Evolutionary conservation across 2,888 invertebrate species (phyloP).

Genomic region (Dolomedes plantarius): DNA sequence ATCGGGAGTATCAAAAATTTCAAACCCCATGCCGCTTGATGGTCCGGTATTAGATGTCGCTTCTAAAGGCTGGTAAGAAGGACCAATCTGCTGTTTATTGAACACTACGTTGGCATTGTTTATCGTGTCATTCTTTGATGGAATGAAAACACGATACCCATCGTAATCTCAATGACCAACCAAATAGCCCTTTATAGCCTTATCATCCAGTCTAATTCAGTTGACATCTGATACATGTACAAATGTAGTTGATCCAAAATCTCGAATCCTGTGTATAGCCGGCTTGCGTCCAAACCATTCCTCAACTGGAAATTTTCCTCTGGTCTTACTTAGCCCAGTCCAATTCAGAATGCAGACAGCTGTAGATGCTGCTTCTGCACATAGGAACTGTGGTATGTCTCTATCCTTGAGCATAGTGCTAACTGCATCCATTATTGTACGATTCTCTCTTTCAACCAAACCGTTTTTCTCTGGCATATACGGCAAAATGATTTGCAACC

Average conservation of each 20-base stretch:
- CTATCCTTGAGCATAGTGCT: conserved; percentile 75
- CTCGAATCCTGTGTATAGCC: too few relatives aligned
- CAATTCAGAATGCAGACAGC: conserved; percentile 76
- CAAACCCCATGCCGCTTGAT: conserved; percentile 18
- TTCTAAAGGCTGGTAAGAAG: too few relatives aligned
- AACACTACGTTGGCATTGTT: not conserved
- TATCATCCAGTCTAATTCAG: conserved; percentile 12
- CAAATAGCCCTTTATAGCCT: conserved; percentile 22
- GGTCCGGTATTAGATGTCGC: conserved; percentile 14
- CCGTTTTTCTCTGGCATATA: conserved; percentile 74
- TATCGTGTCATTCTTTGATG: too few relatives aligned
- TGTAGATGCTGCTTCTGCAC: too few relatives aligned
- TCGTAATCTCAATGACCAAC: too few relatives aligned
- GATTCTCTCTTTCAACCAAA: conserved; percentile 75
- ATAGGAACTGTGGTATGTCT: conserved; percentile 73
- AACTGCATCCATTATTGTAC: too few relatives aligned
- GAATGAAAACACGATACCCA: too few relatives aligned
- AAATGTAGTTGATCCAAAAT: too few relatives aligned
- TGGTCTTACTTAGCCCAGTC: too few relatives aligned
- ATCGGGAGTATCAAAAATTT: conserved; percentile 3
- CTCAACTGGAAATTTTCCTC: too few relatives aligned
- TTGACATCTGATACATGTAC: too few relatives aligned
- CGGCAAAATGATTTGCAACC: conserved; percentile 20
- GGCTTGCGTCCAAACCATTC: too few relatives aligned
- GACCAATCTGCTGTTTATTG: conserved; percentile 6